Evolutionary conservation across 1,140 invertebrate species (phyloP), one percentile per base, ranked within the genome.

Genomic region (Dendrolimus punctatus): DNA sequence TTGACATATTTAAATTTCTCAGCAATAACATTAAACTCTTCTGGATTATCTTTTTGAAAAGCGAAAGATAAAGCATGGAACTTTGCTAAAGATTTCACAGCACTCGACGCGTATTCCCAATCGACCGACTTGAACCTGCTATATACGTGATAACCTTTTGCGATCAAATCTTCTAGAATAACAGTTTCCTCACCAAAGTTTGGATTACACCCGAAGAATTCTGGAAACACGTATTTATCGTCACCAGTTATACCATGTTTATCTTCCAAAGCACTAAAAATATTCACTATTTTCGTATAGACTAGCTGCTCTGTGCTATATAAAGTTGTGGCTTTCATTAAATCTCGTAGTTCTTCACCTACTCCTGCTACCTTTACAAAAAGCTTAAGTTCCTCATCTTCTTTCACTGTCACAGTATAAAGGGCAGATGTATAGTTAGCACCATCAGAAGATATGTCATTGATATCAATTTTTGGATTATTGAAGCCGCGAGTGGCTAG

Each of bases 1-100:
- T 23, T 23, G 2, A 23, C 23, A 23, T 23, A 64, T 37, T 53
- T 49, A 53, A 75, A 56, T 43, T 45, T 47, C 5, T 58, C 50
- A 0, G 57, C 36, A 6, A 65, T 39, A 49, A 65, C 58, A 2
- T 68, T 42, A 44, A 75, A 84, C 39, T 71, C 60, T 6, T 75
- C 73, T 7, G 80, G 77, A 45, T 64, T 41, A 10, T 70, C 59
- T 6, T 66, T 68, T 9, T 62, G 49, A 43, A 58, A 77, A 0
- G 70, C 76, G 8, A 83, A 71, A 0, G 77, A 80, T 4, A 83
- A 37, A 0, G 77, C 77, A 44, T 83, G 80, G 39, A 79, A 73
- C 46, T 66, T 71, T 0, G 76, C 76, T 5, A 83, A 49, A 10
- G 55, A 53, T 9, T 76, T 64, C 6, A 78, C 60, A 4, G 65